A percentile compares a stretch with the other conserved stretches of the same genome.
Conservation (phyloP, 2,797 vertebrate genomes). For the Choloepus didactylus region DNA sequence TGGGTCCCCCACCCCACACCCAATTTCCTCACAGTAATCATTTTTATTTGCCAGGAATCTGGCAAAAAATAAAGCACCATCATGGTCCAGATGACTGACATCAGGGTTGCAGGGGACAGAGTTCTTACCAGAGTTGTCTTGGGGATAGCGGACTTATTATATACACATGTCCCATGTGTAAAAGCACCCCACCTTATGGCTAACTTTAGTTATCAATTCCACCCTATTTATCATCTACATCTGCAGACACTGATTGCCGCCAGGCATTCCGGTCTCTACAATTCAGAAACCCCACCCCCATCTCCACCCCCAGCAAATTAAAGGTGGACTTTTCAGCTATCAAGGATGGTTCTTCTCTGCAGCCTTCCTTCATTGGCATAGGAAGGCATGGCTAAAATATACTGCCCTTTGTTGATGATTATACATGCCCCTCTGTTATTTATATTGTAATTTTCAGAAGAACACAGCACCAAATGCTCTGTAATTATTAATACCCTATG, state of each 20-base stretch:
- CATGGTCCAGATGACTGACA: background rate
- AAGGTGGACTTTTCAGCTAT: background rate
- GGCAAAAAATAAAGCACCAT: background rate
- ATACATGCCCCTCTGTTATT: background rate
- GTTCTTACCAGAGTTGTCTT: background rate
- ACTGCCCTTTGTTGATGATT: background rate
- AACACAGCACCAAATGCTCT: background rate
- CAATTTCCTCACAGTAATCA: background rate
- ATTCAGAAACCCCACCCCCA: background rate
- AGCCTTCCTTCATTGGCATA: background rate
- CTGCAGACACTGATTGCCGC: background rate
- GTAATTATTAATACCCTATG: background rate
- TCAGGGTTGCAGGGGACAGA: background rate
- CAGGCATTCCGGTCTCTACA: background rate
- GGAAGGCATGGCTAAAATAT: background rate
- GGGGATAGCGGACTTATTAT: background rate
- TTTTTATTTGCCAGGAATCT: constrained; percentile 27
- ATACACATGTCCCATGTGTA: background rate
- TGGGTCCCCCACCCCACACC: background rate
- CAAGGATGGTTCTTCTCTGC: background rate
- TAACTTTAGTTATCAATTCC: background rate
- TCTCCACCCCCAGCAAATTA: background rate
- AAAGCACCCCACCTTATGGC: background rate
- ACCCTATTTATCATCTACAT: background rate
- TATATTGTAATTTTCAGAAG: background rate